Percentiles rank a stretch among this genome's conserved stretches.
phyloP scores from a whole-genome alignment of 2,888 invertebrate genomes.

The Cheilosia soror region DNA sequence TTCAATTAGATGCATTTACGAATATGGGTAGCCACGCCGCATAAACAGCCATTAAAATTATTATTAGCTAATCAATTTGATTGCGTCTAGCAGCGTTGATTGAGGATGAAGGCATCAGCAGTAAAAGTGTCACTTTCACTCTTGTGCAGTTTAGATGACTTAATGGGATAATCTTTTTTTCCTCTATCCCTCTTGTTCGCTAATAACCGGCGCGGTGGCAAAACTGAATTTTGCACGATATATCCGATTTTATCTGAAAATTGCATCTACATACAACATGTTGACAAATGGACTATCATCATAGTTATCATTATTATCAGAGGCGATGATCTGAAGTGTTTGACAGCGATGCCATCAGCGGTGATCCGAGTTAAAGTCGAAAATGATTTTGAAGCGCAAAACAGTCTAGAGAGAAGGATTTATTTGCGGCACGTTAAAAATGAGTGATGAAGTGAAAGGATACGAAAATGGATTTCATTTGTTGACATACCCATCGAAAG shows the following conservation, averaged over 20 bases:
- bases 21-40: slow-evolving; percentile 59
- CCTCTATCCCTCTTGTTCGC: background rate
- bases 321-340: background rate
- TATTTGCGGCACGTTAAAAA: no score
- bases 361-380: no score
- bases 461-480: no score
- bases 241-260: slow-evolving; percentile 28
- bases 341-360: no score
- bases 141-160: slow-evolving; percentile 24
- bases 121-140: slow-evolving; percentile 64
- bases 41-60: slow-evolving; percentile 45
- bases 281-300: slow-evolving; percentile 21
- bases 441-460: no score
- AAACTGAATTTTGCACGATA: slow-evolving; percentile 39
- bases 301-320: background rate
- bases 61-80: slow-evolving; percentile 68
- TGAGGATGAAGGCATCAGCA: slow-evolving; percentile 15
- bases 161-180: slow-evolving; percentile 25
- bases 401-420: no score
- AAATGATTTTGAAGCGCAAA: no score
- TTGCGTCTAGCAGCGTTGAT: slow-evolving; percentile 36
- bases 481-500: no score
- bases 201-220: slow-evolving; percentile 31
- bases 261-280: slow-evolving; percentile 8
- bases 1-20: slow-evolving; percentile 57